phyloP scores from a whole-genome alignment of 2,113 vertebrate genomes.

The Mus spicilegus region DNA sequence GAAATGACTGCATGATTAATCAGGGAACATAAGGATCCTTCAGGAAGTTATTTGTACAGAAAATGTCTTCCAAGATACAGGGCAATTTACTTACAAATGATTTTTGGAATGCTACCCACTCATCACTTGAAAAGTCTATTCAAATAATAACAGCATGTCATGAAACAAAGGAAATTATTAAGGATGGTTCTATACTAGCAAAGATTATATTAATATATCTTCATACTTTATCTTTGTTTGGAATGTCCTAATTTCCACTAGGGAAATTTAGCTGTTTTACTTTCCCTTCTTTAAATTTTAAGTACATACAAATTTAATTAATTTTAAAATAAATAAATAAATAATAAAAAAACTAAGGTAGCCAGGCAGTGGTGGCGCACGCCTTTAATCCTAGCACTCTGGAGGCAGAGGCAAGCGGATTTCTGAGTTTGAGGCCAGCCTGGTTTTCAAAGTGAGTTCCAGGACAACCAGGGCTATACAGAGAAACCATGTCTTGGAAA shows the following conservation, averaged over 20 bases:
- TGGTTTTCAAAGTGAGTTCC: too few species aligned
- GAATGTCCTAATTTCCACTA: slow-evolving; percentile 15
- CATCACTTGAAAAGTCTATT: slow-evolving; percentile 36
- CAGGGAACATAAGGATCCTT: slow-evolving; percentile 21
- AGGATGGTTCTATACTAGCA: slow-evolving; percentile 24
- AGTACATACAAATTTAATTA: background rate
- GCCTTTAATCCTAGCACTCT: too few species aligned
- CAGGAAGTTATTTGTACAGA: slow-evolving; percentile 33
- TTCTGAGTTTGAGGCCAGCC: too few species aligned
- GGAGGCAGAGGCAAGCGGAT: too few species aligned
- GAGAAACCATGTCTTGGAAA: too few species aligned
- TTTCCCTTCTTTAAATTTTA: background rate
- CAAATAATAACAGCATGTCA: slow-evolving; percentile 42
- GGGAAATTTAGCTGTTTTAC: background rate
- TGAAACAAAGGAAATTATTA: slow-evolving; percentile 49
- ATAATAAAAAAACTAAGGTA: background rate
- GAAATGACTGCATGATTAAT: slow-evolving; percentile 11
- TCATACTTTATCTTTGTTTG: slow-evolving; percentile 25
- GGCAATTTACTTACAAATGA: slow-evolving; percentile 51
- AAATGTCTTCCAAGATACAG: slow-evolving; percentile 54
- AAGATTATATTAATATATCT: slow-evolving; percentile 22
- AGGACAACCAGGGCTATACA: too few species aligned
- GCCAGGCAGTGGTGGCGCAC: too few species aligned
- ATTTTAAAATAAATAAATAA: background rate
- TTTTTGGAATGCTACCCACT: slow-evolving; percentile 55